Base-by-base conservation (phyloP, 2,797 vertebrate species). In the Chrosomus eos region DNA sequence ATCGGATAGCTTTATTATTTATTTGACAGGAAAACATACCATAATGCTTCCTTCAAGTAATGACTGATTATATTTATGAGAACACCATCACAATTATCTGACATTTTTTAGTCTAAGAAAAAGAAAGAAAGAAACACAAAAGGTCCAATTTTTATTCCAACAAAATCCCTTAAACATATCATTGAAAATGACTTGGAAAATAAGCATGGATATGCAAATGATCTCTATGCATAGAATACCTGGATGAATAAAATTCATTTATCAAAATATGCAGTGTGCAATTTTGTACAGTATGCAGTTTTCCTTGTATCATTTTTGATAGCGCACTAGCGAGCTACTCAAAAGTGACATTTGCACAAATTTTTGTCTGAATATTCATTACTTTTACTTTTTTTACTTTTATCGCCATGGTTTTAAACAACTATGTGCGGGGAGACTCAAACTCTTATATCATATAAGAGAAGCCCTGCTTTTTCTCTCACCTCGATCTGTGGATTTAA, bases 21-120 rank as follows among this genome's bases (percentile, higher is more conserved):
- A 26, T 38, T 55, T 68, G 78, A 53, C 28, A 7, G 23, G 36
- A 67, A 51, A 80, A 53, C 5, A 79, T 14, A 43, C 38, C 58
- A 23, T 48, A 66, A 31, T 79, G 60, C 40, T 48, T 43, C 60
- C 7, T 45, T 79, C 13, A 31, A 79, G 75, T 79, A 3, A 23
- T 14, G 60, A n/a, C 26, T 66, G 28, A 64, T 6, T 66, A 60
- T 33, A 79, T 48, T 79, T 66, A 66, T 79, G 60, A 62, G 75
- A 77, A 77, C 4, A 26, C 21, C 38, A 16, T 71, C 23, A 43
- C 36, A 77, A 40, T 11, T 14, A 55, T 75, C 31, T n/a, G 51
- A 28, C n/a, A 58, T 40, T 60, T n/a, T 62, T 77, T 62, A 19
- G 55, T 62, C 75, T 28, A 62, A 19, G 16, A 9, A 10, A 19